Evolutionary conservation across 2,113 vertebrate genomes (phyloP), one percentile per base, ranked within the genome.

Genomic region (Camelus dromedarius): DNA sequence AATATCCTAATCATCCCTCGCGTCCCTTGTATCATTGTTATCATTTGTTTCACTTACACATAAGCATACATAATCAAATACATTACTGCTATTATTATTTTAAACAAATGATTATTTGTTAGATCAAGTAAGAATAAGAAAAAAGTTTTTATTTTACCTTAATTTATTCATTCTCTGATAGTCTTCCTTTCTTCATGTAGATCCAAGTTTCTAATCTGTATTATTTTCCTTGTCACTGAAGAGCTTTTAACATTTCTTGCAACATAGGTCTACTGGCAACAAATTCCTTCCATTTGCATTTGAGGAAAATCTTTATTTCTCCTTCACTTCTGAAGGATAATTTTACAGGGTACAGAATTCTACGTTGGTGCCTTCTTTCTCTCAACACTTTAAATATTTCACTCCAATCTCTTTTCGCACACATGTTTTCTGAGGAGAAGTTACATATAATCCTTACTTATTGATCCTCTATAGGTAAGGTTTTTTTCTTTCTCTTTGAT

Each of bases 81-180:
- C 9, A 52, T 42, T 91, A 28, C 58, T 75, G 38, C 12, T 76
- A 76, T 76, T 79, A 82, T n/a, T 86, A 83, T 76, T 75, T 76
- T 67, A 26, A 76, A 89, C n/a, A 56, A 80, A 64, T n/a, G 70
- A 13, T 58, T 83, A 67, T 22, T 54, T 76, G 18, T 76, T 50
- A 90, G 22, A 80, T 72, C 42, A 89, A 42, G n/a, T 64, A 73
- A 82, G 84, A 94, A 88, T 42, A 80, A 88, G 72, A 75, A 67
- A 94, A 35, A 35, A 18, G 16, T 60, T 70, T 72, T 92, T 3
- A 75, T 58, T 88, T 84, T 85, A 77, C 35, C 14, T 79, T 93
- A 12, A 79, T 38, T 42, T 89, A 70, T 89, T 83, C n/a, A 67
- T 62, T 96, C n/a, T 69, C 26, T 60, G 30, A 62, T 54, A 22